Conservation (phyloP, 2,113 vertebrate genomes). For the Clupea harengus region DNA sequence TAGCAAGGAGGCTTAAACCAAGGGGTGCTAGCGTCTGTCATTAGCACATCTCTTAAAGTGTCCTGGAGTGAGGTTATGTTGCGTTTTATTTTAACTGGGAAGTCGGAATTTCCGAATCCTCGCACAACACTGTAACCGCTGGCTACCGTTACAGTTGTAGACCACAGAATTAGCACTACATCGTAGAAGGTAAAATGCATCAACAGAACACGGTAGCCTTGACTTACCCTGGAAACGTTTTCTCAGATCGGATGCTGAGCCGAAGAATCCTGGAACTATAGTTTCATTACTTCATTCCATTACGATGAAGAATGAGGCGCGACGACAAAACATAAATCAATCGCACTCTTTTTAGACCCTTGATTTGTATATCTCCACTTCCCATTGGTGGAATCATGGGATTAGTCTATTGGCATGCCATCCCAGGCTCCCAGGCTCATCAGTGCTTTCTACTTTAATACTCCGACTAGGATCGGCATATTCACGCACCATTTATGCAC, state of each 20-base stretch:
- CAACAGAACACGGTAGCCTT: neutral
- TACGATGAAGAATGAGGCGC: neutral
- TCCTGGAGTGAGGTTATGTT: too few relatives aligned
- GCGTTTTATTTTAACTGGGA: too few relatives aligned
- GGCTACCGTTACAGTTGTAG: neutral
- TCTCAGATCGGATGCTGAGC: neutral
- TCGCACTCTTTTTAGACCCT: neutral
- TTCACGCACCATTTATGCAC: neutral
- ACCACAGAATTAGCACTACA: neutral
- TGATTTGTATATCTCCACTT: neutral
- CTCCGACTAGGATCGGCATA: neutral
- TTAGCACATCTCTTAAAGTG: too few relatives aligned
- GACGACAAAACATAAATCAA: neutral
- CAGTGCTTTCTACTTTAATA: neutral
- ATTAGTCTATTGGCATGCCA: neutral
- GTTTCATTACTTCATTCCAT: neutral
- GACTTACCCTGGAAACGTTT: neutral
- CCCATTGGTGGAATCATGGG: constrained; percentile 3
- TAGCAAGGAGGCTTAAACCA: too few relatives aligned
- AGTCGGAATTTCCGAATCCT: too few relatives aligned
- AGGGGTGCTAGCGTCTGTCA: too few relatives aligned
- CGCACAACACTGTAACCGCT: too few relatives aligned
- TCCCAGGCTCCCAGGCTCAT: neutral
- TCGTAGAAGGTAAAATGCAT: neutral
- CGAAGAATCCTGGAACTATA: neutral